Base-by-base conservation (phyloP, 2,888 invertebrate genomes). In the Uloborus plumipes region DNA sequence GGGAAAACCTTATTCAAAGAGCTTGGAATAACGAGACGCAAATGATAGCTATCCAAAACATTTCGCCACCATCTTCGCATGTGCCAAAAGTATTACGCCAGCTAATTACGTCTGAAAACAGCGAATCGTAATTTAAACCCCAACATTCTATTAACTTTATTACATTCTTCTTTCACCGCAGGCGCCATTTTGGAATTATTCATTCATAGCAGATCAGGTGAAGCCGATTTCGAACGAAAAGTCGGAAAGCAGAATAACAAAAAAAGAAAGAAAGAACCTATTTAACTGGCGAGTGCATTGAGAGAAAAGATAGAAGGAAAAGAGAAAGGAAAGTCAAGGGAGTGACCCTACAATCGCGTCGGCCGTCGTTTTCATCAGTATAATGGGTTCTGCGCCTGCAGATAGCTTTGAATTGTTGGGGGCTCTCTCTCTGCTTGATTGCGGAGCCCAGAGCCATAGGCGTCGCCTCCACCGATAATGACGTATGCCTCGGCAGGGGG, bases 291-390 rank as follows among this genome's bases (percentile, higher is more conserved):
- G 39, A 39, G 59, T 55, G 49, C 26, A 16, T 39, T 39, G 55
- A 51, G 65, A 22, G 74, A 47, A 50, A 51, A 61, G 39, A 22
- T 39, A 64, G 53, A n/a, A 31, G 67, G 61, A 16, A 66, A 58
- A 74, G 61, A 73, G 64, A 77, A 70, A 70, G 77, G 51, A 77
- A 77, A 70, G 62, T 70, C 69, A 81, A 81, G 80, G 80, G 80
- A 81, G 80, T 81, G 80, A 74, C 78, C 77, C 77, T 53, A n/a
- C 62, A 70, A 67, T 61, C 77, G 75, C 67, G 64, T 49, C n/a
- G 77, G 64, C 71, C 79, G 69, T 81, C 80, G 80, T 81, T 81
- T 81, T 81, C 80, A 81, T 81, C 80, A 81, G 74, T 74, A 74
- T 81, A 81, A 81, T 81, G 80, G 80, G 74, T 81, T 81, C 80